phyloP scores from a whole-genome alignment of 2,888 invertebrate genomes.

The Heliconius cydno region DNA sequence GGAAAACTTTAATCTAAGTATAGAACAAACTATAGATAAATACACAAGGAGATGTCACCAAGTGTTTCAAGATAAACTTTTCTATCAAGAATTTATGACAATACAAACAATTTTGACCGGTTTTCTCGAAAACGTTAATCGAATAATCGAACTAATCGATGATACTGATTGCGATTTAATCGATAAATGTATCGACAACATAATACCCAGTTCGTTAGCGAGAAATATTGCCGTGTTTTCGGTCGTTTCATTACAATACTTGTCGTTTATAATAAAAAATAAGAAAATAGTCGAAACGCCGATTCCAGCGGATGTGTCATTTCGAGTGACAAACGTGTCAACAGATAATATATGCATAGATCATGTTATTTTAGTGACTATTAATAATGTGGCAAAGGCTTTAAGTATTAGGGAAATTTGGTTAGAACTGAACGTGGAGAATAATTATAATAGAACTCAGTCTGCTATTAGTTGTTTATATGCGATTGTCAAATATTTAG shows the following conservation, averaged over 20 bases:
- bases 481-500: slow-evolving; percentile 75
- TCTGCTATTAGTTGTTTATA: slow-evolving; percentile 79
- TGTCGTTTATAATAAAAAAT: slow-evolving; percentile 79
- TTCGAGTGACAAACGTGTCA: slow-evolving; percentile 57
- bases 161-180: slow-evolving; percentile 72
- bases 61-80: slow-evolving; percentile 79
- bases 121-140: slow-evolving; percentile 63
- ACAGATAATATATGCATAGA: slow-evolving; percentile 72
- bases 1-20: slow-evolving; percentile 72
- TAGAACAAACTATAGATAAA: slow-evolving; percentile 76
- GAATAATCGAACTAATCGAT: slow-evolving; percentile 65
- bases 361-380: slow-evolving; percentile 65
- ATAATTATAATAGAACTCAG: slow-evolving; percentile 72
- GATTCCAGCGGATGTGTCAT: slow-evolving; percentile 73
- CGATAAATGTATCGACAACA: slow-evolving; percentile 72
- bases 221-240: slow-evolving; percentile 73
- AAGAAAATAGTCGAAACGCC: slow-evolving; percentile 77
- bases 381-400: slow-evolving; percentile 73
- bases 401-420: slow-evolving; percentile 72
- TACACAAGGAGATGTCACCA: slow-evolving; percentile 78
- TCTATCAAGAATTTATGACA: slow-evolving; percentile 74
- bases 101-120: slow-evolving; percentile 70
- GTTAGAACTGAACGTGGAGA: slow-evolving; percentile 72
- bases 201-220: slow-evolving; percentile 65
- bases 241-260: slow-evolving; percentile 76